Conservation (phyloP, 1,140 invertebrate species). For the Propsilocerus akamusi region DNA sequence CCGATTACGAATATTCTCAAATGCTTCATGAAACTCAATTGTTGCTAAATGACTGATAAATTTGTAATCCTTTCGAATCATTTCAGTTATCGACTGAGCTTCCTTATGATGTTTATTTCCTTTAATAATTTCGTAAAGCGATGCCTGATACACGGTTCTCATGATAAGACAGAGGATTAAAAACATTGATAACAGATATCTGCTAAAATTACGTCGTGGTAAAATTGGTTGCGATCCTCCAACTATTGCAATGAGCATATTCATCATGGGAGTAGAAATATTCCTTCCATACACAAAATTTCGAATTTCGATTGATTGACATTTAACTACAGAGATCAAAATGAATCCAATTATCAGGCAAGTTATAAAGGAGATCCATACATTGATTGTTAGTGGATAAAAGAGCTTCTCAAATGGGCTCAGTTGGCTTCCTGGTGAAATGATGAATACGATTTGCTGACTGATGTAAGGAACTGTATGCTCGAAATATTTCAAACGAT, state of each 20-base stretch:
- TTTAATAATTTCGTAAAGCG: not conserved
- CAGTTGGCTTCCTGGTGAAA: not conserved
- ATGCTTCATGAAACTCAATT: not conserved
- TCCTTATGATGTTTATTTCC: not conserved
- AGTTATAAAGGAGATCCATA: not conserved
- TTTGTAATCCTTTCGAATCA: not conserved
- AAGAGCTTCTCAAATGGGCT: not conserved
- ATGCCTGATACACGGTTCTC: not conserved
- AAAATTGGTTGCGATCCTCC: not conserved
- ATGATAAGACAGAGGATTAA: not conserved
- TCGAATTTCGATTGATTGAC: not conserved
- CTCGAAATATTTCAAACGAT: not conserved
- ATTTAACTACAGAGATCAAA: not conserved
- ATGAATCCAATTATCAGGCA: not conserved
- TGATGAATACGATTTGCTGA: not conserved
- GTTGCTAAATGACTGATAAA: not conserved
- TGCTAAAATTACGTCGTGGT: not conserved
- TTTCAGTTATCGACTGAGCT: not conserved
- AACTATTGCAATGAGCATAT: not conserved
- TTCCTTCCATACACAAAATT: not conserved
- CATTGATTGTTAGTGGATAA: not conserved
- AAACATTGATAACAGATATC: not conserved
- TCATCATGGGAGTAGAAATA: not conserved
- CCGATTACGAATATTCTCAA: not conserved
- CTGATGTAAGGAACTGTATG: not conserved